Evolutionary conservation across 1,140 invertebrate genomes (phyloP), one percentile per base, ranked within the genome.

Genomic region (Neodiprion lecontei): DNA sequence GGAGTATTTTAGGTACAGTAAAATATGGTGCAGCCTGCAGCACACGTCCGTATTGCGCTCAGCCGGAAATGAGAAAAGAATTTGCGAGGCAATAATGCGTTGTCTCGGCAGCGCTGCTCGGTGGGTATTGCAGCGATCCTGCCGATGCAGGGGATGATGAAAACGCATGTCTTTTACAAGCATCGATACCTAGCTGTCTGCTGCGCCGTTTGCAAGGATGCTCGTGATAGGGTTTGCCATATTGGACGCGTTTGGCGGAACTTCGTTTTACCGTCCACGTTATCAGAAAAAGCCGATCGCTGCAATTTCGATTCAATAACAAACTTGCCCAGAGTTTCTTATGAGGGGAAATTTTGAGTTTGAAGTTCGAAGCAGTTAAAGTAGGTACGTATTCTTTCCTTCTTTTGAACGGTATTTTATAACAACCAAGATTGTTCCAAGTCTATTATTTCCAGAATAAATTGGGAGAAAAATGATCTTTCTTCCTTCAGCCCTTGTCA

Each of bases 1-100:
- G 1, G 11, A 61, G 21, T 21, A 69, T 21, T 21, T 69, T 23
- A 69, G 10, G 14, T 47, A 14, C 67, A 23, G 21, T 69, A 69
- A 69, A 69, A 69, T 21, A 69, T 47, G 67, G 10, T 69, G 67
- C 67, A 61, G 67, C 67, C 12, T 47, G 21, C 67, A 23, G 12
- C 61, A 14, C 61, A 7, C 61, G 12, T 7, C 28, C 21, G 21
- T 69, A 69, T 69, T 47, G 21, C 67, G 17, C 11, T 4, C 40
- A 47, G 12, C 14, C 67, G 67, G 67, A 69, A 69, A 69, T 69
- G 67, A 69, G 67, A 69, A 69, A 69, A 69, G 67, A 69, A 69
- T 69, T 69, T 69, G 67, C 67, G 67, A 69, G 40, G 67, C 67
- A 69, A 69, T 69, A 7, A 14, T 47, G 67, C 40, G 40, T 69